Base-by-base conservation (phyloP, 2,113 vertebrate species). In the Oncorhynchus clarkii region DNA sequence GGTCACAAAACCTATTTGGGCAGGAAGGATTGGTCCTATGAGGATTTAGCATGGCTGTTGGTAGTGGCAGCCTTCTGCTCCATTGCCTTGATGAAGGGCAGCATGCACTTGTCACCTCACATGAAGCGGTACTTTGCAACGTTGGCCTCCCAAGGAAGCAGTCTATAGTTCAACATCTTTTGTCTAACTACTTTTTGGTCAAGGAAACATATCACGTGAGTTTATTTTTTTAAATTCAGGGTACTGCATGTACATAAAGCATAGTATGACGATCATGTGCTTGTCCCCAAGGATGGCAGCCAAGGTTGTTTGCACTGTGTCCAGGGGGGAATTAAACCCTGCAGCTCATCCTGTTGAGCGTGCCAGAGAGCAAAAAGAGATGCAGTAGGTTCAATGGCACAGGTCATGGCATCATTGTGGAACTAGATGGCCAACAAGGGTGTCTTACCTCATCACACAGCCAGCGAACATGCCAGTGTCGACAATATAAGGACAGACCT, bases 401-500 rank as follows among this genome's bases (percentile, higher is more conserved):
- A 29, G 4, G n/a, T 27, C 11, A 13, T 27, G 65, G 12, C 11
- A 62, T 62, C 2, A 14, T 16, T 49, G 3, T 26, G n/a, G 76
- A 27, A 48, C 31, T 0, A 26, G 72, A 20, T 72, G 2, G 14
- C n/a, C 14, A 70, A 49, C 5, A 16, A 2, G 0, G 3, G 49
- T 5, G 18, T 31, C 72, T 86, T 69, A 92, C 88, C 91, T 90
- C 77, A 90, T 89, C 62, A 89, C 82, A 59, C 86, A 92, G 51
- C 90, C 89, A 54, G 84, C 80, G 29, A 92, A 91, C 90, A 91
- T 91, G 73, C 88, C 89, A 0, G 88, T 90, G 73, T 93, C 82
- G 0, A 90, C 88, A 22, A 93, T 90, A 70, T 89, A 94, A 7
- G 91, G 90, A 67, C 90, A 92, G 12, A 92, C 84, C 8, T 93